Evolutionary conservation across 1,140 invertebrate species (phyloP).

Genomic region (Atta cephalotes): DNA sequence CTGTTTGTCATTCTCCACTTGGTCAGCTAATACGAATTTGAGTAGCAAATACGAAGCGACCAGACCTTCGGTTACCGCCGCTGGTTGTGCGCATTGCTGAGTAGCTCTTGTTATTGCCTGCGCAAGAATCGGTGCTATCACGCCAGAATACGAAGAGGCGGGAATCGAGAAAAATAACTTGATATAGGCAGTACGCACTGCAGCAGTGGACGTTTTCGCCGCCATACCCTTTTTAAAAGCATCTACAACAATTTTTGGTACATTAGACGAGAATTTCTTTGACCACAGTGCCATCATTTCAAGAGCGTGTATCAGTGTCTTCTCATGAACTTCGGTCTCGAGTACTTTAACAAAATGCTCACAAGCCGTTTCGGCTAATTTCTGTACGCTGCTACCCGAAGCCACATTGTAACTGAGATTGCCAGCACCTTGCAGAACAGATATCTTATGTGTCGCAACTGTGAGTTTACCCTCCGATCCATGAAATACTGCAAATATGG

Average conservation of each 20-base stretch:
- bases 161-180: conserved; percentile 79
- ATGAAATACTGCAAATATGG: conserved; percentile 94
- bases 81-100: conserved; percentile 85
- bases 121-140: conserved; percentile 79
- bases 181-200: conserved; percentile 92
- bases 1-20: conserved; percentile 87
- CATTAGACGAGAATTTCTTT: conserved; percentile 88
- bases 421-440: conserved; percentile 95
- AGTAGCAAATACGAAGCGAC: conserved; percentile 92
- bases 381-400: conserved; percentile 87
- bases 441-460: conserved; percentile 94
- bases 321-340: conserved; percentile 96
- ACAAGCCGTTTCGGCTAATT: conserved; percentile 88
- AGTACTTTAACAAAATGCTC: conserved; percentile 92
- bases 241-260: conserved; percentile 91
- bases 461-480: conserved; percentile 97
- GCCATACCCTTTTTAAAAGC: conserved; percentile 93
- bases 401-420: conserved; percentile 92
- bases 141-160: conserved; percentile 70
- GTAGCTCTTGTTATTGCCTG: conserved; percentile 81
- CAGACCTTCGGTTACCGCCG: conserved; percentile 92
- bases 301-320: conserved; percentile 93
- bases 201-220: conserved; percentile 92
- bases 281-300: conserved; percentile 94
- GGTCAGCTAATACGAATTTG: conserved; percentile 87